A percentile compares a stretch with the other conserved stretches of the same genome.
These are phyloP conservation scores for Pristionchus mayeri DNA, from an alignment of 2,888 invertebrate genomes.

Conservation along the genomic window DNA sequence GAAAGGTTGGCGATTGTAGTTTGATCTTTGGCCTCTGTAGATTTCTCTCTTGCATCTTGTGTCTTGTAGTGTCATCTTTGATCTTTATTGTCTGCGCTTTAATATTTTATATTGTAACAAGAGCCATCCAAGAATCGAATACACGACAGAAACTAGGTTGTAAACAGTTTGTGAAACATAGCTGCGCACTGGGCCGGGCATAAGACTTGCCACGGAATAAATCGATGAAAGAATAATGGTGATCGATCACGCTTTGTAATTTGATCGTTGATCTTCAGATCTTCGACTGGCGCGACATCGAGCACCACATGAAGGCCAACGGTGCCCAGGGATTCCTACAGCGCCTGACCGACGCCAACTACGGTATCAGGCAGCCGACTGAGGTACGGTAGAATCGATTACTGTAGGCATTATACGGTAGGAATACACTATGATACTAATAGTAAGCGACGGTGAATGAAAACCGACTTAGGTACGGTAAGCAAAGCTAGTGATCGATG, in stretches of 20 bases:
- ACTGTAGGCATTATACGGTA: neutral
- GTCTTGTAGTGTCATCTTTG: neutral
- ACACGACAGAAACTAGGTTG: too few relatives aligned
- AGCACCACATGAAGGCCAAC: conserved; percentile 70
- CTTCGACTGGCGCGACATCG: conserved; percentile 61
- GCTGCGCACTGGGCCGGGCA: too few relatives aligned
- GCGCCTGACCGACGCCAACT: conserved; percentile 61
- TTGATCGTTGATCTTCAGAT: conserved; percentile 13
- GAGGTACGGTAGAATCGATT: conserved; percentile 79
- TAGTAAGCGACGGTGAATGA: too few relatives aligned
- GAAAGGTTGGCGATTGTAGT: conserved; percentile 74
- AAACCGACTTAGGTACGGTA: too few relatives aligned
- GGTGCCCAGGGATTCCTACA: conserved; percentile 66
- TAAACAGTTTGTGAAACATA: too few relatives aligned
- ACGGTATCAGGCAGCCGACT: conserved; percentile 78
- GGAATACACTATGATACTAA: neutral
- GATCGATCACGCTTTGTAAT: too few relatives aligned
- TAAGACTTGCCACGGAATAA: too few relatives aligned
- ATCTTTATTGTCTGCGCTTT: neutral
- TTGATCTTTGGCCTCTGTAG: conserved; percentile 2
- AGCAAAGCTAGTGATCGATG: neutral
- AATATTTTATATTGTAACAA: conserved; percentile 3
- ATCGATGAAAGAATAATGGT: too few relatives aligned
- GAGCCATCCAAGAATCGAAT: too few relatives aligned
- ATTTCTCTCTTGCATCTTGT: neutral